These are phyloP conservation scores for Danaus plexippus DNA, from an alignment of 1,140 invertebrate species.

Conservation along the genomic window DNA sequence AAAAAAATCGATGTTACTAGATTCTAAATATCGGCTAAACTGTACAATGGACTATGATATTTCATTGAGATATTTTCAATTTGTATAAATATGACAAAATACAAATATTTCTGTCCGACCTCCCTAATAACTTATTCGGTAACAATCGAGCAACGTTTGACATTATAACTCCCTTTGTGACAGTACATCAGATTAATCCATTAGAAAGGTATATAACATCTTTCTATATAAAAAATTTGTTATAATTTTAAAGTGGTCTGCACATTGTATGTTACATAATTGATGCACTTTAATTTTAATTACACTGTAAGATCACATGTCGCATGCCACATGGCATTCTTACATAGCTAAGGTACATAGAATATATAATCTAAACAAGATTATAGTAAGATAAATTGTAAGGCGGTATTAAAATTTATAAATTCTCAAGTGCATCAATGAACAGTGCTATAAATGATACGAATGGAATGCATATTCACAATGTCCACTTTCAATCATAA, in stretches of 20 bases:
- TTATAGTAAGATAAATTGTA: too few relatives aligned
- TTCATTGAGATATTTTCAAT: constrained; percentile 62
- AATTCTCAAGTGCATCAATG: constrained; percentile 41
- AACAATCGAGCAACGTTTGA: constrained; percentile 63
- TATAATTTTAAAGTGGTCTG: constrained; percentile 32
- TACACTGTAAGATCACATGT: constrained; percentile 15
- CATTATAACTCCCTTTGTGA: constrained; percentile 62
- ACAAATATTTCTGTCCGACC: constrained; percentile 63
- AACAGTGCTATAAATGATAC: constrained; percentile 52
- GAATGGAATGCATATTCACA: constrained; percentile 67
- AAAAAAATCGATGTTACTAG: constrained; percentile 52
- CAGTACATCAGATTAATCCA: constrained; percentile 40
- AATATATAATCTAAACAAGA: too few relatives aligned
- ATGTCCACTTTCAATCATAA: constrained; percentile 45
- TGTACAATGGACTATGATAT: constrained; percentile 70
- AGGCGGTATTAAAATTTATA: too few relatives aligned
- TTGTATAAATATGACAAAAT: constrained; percentile 71
- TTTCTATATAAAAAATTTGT: constrained; percentile 29
- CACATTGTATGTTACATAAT: constrained; percentile 29
- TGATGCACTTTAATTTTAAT: constrained; percentile 24
- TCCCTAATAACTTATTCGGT: constrained; percentile 58
- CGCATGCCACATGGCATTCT: constrained; percentile 9
- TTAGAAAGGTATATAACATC: constrained; percentile 36
- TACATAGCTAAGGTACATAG: constrained; percentile 8
- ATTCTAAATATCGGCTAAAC: constrained; percentile 62